Evolutionary conservation across 2,113 vertebrate genomes (phyloP).

Genomic region (Phaethon lepturus): DNA sequence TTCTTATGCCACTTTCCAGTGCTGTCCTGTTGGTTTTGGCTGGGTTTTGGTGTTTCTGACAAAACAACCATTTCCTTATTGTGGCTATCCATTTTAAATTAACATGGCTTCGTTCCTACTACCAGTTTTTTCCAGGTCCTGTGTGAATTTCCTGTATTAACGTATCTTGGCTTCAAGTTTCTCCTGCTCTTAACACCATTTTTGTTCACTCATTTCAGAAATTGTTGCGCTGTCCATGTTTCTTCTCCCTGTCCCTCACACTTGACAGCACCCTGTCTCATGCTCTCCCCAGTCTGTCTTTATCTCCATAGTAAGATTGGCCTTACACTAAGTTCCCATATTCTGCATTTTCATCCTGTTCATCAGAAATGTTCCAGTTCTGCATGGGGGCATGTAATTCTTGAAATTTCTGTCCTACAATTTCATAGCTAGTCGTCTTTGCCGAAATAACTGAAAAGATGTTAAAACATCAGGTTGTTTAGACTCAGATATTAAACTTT

Average conservation of each 20-base stretch:
- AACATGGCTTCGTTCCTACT: background rate
- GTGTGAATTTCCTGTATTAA: background rate
- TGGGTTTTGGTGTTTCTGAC: background rate
- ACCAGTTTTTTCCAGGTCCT: background rate
- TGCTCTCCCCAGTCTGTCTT: background rate
- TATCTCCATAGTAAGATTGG: background rate
- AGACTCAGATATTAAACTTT: background rate
- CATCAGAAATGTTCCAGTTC: background rate
- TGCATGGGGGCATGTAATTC: background rate
- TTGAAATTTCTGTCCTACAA: background rate
- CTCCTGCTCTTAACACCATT: background rate
- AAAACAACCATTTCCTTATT: background rate
- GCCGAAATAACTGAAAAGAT: background rate
- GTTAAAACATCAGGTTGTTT: background rate
- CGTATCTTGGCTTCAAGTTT: background rate
- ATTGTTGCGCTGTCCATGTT: background rate
- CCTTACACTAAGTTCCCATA: background rate
- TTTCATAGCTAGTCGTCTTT: background rate
- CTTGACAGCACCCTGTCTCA: background rate
- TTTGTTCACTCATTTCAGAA: background rate
- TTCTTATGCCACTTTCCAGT: background rate
- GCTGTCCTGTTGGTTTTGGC: background rate
- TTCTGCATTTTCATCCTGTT: background rate
- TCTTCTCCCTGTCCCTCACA: background rate
- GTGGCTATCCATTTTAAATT: background rate